A percentile compares a stretch with the other conserved stretches of the same genome.
These are phyloP conservation scores for Oryctolagus cuniculus DNA, from an alignment of 2,113 vertebrate genomes.

Conservation along the genomic window DNA sequence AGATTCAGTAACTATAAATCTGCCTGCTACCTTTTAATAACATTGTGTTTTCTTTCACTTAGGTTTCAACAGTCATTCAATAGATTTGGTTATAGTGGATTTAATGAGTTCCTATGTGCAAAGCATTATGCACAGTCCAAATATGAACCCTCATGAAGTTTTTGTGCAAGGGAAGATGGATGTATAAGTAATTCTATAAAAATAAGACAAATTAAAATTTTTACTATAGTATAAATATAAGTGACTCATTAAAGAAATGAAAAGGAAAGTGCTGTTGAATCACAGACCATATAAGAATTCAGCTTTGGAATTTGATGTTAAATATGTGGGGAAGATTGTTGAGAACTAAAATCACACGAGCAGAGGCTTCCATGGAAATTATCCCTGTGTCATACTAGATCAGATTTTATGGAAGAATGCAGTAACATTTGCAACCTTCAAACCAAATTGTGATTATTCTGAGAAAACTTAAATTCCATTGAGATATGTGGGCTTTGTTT, in stretches of 20 bases:
- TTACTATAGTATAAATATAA: not conserved
- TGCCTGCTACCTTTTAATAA: not conserved
- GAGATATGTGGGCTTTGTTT: not conserved
- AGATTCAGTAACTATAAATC: not conserved
- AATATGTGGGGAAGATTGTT: not conserved
- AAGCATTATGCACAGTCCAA: not conserved
- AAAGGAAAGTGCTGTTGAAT: slow-evolving; percentile 27
- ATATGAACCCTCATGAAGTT: not conserved
- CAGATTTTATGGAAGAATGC: not conserved
- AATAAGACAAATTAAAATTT: slow-evolving; percentile 38
- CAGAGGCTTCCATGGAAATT: not conserved
- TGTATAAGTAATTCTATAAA: not conserved
- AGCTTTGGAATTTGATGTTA: slow-evolving; percentile 5
- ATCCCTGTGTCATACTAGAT: not conserved
- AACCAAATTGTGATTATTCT: not conserved
- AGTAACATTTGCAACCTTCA: not conserved
- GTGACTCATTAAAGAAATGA: not conserved
- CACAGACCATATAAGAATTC: not conserved
- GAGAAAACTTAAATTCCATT: not conserved
- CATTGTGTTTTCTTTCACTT: slow-evolving; percentile 22
- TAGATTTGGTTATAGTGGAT: not conserved
- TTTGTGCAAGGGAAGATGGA: not conserved
- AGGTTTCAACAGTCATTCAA: slow-evolving; percentile 15
- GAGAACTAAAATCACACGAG: not conserved
- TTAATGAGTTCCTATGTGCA: slow-evolving; percentile 8